A percentile compares a stretch with the other conserved stretches of the same genome.
Evolutionary conservation across 2,113 vertebrate species (phyloP).

Genomic region (Condylura cristata): DNA sequence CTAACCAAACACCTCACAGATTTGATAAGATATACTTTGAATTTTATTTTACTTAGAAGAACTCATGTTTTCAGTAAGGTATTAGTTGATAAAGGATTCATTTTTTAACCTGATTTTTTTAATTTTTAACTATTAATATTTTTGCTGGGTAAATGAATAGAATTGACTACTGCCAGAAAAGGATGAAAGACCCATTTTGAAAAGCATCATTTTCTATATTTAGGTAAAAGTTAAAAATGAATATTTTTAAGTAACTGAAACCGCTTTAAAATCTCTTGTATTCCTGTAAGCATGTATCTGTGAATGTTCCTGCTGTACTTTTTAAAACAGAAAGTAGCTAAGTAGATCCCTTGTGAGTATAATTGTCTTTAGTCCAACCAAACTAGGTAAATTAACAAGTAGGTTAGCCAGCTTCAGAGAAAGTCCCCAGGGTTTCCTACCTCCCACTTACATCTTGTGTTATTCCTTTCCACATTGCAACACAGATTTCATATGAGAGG

Average conservation of each 20-base stretch:
- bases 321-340: neutral
- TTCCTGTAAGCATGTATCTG: neutral
- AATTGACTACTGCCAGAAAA: neutral
- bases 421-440: neutral
- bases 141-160: slow-evolving; percentile 20
- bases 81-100: neutral
- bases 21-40: neutral
- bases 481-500: neutral
- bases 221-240: neutral
- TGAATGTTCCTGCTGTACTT: neutral
- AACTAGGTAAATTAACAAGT: neutral
- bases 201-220: slow-evolving; percentile 30
- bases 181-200: neutral
- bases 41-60: slow-evolving; percentile 33
- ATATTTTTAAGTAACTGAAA: neutral
- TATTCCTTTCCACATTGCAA: neutral
- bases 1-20: neutral
- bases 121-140: neutral
- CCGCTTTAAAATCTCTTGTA: neutral
- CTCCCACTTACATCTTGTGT: neutral
- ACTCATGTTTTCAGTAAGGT: neutral
- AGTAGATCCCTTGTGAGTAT: neutral
- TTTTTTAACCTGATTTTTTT: slow-evolving; percentile 1
- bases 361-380: neutral
- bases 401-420: neutral